Evolutionary conservation across 35 echinoderm and acorn worm species (phyloP), one percentile per base, ranked within the genome.

Genomic region (Lytechinus variegatus): DNA sequence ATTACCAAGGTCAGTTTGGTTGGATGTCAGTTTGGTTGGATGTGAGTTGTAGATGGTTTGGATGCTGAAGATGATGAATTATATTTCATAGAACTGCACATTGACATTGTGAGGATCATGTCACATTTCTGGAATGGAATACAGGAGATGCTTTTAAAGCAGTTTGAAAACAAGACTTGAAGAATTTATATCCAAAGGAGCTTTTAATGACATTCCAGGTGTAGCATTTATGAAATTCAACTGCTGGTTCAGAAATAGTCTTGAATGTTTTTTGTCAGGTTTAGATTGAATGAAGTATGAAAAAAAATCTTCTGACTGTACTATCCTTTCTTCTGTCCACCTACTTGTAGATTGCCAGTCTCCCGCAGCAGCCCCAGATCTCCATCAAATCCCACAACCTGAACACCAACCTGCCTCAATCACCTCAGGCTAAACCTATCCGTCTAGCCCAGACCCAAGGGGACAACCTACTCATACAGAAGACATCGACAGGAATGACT

Each of bases 351-450:
- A 93, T 93, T 93, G 92, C 92, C 92, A 93, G 29, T 27, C 92
- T 55, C 19, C 54, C 87, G 5, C 95, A 86, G 52, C 52, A 95
- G 55, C 95, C 88, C n/a, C 95, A 96, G 89, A 28, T 92, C n/a
- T 54, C 89, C 89, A 91, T 61, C 89, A 92, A 91, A 29, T 94
- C 87, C 11, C 56, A 89, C 13, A 58, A 19, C 56, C 55, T 91
- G 4, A 11, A 54, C 53, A 52, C 95, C 89, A 54, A 14, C 86
- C 21, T 21, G 13, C 52, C 87, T 24, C 52, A 87, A n/a, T 8
- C 87, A 13, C 52, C 87, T 24, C 52, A 87, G 53, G 21, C 87
- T 13, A 91, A 66, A 56, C 55, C 95, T 21, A 55, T 91, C 56
- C 55, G 87, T 16, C 33, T 89, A 27, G 88, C 95, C 61, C 95